These are phyloP conservation scores for Tarsius wallacei DNA, from an alignment of 2,797 vertebrate genomes.

Conservation along the genomic window DNA sequence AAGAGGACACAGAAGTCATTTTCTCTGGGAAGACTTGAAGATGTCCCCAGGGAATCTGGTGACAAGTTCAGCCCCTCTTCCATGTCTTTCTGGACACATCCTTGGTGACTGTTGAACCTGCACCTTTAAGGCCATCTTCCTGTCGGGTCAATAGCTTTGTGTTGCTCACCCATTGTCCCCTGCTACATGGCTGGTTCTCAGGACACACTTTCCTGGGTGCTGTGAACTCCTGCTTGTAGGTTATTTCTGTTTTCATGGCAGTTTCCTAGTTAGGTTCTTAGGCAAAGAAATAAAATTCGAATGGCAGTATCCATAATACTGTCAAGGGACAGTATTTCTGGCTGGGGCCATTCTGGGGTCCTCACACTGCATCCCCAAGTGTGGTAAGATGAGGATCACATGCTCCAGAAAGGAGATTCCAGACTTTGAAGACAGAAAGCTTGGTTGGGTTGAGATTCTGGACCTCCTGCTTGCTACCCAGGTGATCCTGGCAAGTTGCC, in stretches of 20 bases:
- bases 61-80: no score
- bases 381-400: not conserved
- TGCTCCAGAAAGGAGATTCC: not conserved
- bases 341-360: not conserved
- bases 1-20: no score
- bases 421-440: not conserved
- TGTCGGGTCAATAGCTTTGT: no score
- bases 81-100: no score
- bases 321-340: not conserved
- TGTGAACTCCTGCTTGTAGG: not conserved
- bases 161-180: no score
- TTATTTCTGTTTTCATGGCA: not conserved
- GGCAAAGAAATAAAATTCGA: not conserved
- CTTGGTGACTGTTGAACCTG: no score
- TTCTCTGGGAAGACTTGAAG: no score
- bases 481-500: no score
- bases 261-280: not conserved
- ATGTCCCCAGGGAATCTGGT: no score
- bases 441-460: not conserved
- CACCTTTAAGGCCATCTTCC: no score
- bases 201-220: not conserved
- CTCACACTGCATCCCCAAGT: not conserved
- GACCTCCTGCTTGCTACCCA: no score
- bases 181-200: no score
- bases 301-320: rapidly evolving